Conservation (phyloP, 2,888 invertebrate genomes). For the Pediacus dermestoides region DNA sequence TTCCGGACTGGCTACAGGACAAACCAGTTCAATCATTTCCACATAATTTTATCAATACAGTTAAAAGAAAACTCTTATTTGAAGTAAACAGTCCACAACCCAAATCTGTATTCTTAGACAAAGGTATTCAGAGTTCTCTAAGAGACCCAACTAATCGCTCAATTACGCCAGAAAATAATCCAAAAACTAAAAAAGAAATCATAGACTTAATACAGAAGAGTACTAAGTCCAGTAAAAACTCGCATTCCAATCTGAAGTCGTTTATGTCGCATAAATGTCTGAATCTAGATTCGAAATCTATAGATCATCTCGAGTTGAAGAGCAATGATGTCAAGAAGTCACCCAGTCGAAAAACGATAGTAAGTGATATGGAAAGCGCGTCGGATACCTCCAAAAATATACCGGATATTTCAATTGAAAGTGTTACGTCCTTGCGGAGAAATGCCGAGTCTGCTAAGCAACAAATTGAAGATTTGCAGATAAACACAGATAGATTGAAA, state of each 20-base stretch:
- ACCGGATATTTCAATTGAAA: slow-evolving; percentile 46
- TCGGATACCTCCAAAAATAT: slow-evolving; percentile 50
- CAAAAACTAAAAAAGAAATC: slow-evolving; percentile 14
- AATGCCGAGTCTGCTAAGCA: slow-evolving; percentile 21
- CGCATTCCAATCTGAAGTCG: slow-evolving; percentile 24
- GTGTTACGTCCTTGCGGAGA: slow-evolving; percentile 27
- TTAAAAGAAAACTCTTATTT: slow-evolving; percentile 54
- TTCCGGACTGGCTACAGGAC: slow-evolving; percentile 28
- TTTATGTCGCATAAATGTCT: slow-evolving; percentile 37
- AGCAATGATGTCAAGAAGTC: too few species aligned
- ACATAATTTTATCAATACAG: slow-evolving; percentile 60
- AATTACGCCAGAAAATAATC: slow-evolving; percentile 6
- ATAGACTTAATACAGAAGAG: slow-evolving; percentile 17
- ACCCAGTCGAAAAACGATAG: too few species aligned
- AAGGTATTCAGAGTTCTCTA: slow-evolving; percentile 34
- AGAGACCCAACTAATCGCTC: slow-evolving; percentile 6
- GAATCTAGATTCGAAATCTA: slow-evolving; percentile 36
- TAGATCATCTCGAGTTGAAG: slow-evolving; percentile 38
- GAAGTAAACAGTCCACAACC: slow-evolving; percentile 32
- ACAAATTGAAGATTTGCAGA: slow-evolving; percentile 12
- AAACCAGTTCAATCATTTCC: slow-evolving; percentile 47
- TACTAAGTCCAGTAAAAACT: slow-evolving; percentile 17
- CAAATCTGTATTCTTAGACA: slow-evolving; percentile 31
- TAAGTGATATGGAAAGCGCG: slow-evolving; percentile 33
- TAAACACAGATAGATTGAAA: slow-evolving; percentile 24